Conservation (phyloP, 2,113 vertebrate species). For the Cyphomyrus discorhynchus region DNA sequence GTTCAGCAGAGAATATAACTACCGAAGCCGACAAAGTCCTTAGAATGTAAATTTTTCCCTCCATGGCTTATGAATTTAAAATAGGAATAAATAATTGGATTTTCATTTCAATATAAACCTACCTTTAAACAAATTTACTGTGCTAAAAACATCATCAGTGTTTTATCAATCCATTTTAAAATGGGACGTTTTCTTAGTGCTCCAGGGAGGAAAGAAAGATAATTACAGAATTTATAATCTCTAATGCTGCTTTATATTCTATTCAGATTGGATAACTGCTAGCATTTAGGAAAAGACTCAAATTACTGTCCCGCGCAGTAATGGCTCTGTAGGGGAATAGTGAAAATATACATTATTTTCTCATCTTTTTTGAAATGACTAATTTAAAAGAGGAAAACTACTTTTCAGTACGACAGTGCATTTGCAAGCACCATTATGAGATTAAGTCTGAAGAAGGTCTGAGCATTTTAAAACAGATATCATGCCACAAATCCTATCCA, state of each 20-base stretch:
- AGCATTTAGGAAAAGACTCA: background rate
- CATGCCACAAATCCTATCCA: background rate
- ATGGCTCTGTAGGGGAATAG: constrained; percentile 14
- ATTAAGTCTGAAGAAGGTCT: background rate
- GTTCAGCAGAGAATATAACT: background rate
- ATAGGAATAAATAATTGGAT: constrained; percentile 27
- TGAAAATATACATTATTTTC: constrained; percentile 11
- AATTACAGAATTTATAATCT: constrained; percentile 24
- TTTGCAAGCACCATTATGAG: background rate
- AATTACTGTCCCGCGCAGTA: background rate
- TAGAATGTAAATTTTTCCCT: background rate
- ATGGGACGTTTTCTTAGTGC: constrained; percentile 16
- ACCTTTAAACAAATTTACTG: constrained; percentile 20
- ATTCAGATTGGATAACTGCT: constrained; percentile 12
- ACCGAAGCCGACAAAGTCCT: background rate
- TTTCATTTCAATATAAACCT: background rate
- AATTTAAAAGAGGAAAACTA: background rate
- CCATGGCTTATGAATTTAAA: constrained; percentile 14
- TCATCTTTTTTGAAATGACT: background rate
- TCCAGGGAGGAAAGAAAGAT: constrained; percentile 13
- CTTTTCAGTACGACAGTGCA: background rate
- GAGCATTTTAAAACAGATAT: background rate
- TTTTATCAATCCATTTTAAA: constrained; percentile 24
- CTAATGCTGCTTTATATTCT: constrained; percentile 19
- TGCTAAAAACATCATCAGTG: constrained; percentile 6